These are phyloP conservation scores for Lasaia peninsularis DNA, from an alignment of 1,140 invertebrate species.

Conservation along the genomic window DNA sequence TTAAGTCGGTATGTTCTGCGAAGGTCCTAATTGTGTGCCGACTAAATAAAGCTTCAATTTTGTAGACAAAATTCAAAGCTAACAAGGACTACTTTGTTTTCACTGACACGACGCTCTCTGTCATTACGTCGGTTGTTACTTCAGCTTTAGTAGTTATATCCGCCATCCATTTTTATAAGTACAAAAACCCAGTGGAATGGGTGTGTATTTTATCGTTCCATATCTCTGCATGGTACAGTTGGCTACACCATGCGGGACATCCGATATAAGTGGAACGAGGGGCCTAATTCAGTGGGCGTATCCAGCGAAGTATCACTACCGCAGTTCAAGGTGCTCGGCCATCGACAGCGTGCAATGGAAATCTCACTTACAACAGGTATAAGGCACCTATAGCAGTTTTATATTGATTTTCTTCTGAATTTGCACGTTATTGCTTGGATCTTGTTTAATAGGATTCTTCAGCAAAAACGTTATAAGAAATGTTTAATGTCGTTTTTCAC, in stretches of 20 bases:
- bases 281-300: constrained; percentile 93
- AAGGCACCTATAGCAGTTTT: constrained; percentile 32
- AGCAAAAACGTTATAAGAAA: constrained; percentile 11
- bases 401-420: constrained; percentile 22
- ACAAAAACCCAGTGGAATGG: constrained; percentile 80
- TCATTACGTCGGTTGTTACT: constrained; percentile 26
- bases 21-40: background rate
- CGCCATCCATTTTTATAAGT: constrained; percentile 55
- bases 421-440: constrained; percentile 33
- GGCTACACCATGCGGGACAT: constrained; percentile 98
- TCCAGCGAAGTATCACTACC: constrained; percentile 95
- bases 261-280: constrained; percentile 96
- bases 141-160: constrained; percentile 36
- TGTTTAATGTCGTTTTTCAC: constrained; percentile 6
- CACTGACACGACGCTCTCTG: constrained; percentile 27
- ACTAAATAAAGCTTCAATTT: constrained; percentile 34
- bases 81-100: constrained; percentile 36
- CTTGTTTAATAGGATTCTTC: constrained; percentile 6
- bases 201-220: constrained; percentile 80
- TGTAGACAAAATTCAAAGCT: constrained; percentile 38
- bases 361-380: constrained; percentile 95
- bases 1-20: background rate
- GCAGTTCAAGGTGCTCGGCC: constrained; percentile 95
- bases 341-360: constrained; percentile 92
- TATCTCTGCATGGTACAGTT: constrained; percentile 85